phyloP scores from a whole-genome alignment of 2,113 vertebrate species.

The Donacobius atricapilla region DNA sequence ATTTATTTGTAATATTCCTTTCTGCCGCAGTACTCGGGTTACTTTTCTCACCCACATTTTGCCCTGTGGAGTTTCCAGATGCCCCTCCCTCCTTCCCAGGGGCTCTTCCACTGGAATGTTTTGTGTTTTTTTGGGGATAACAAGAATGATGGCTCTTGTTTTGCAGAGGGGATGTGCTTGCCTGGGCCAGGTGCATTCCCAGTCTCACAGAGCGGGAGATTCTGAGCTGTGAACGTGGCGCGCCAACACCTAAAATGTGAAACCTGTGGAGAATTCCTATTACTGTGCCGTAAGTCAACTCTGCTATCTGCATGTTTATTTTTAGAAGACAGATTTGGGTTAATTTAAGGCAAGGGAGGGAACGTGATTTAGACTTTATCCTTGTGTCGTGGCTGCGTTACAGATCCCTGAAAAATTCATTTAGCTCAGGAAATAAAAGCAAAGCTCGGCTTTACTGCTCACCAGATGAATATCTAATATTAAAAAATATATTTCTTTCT shows the following conservation, averaged over 20 bases:
- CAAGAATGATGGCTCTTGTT: neutral
- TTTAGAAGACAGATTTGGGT: neutral
- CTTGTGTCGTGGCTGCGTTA: fast-evolving
- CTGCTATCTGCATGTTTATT: neutral
- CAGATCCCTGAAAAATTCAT: neutral
- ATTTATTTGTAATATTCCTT: neutral
- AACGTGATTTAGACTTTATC: fast-evolving
- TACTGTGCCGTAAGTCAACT: neutral
- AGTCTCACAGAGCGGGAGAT: neutral
- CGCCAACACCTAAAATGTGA: neutral
- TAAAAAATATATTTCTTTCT: neutral
- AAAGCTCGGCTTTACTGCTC: neutral
- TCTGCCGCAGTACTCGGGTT: neutral
- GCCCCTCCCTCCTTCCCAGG: fast-evolving
- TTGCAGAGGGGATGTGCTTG: neutral
- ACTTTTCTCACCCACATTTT: fast-evolving
- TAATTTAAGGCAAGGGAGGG: neutral
- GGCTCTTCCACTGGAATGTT: neutral
- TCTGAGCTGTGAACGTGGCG: neutral
- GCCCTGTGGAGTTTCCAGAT: neutral
- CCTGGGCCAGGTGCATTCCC: neutral
- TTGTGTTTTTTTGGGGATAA: fast-evolving
- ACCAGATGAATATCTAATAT: fast-evolving
- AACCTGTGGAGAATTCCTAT: neutral
- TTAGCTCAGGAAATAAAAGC: neutral